Conservation (phyloP, 2,888 invertebrate species). For the Lypha dubia region DNA sequence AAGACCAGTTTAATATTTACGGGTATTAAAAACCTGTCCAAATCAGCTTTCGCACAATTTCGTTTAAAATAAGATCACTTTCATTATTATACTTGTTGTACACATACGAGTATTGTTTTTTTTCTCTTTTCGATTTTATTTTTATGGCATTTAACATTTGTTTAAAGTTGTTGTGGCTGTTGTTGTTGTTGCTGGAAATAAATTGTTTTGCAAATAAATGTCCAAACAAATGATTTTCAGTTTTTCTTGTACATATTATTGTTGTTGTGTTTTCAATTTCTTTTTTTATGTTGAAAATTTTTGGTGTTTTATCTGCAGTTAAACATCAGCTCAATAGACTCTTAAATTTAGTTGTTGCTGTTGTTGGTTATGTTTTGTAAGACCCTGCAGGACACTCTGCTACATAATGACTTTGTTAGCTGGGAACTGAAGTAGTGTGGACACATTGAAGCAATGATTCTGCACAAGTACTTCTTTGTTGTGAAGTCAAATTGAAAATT, state of each 20-base stretch:
- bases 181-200: constrained; percentile 26
- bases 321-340: constrained; percentile 57
- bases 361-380: constrained; percentile 49
- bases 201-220: constrained; percentile 66
- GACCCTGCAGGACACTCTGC: constrained; percentile 64
- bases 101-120: neutral
- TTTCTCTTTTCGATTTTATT: neutral
- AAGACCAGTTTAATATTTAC: constrained; percentile 41
- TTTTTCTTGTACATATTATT: constrained; percentile 72
- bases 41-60: constrained; percentile 55
- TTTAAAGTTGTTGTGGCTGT: constrained; percentile 21
- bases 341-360: constrained; percentile 18
- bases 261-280: constrained; percentile 51
- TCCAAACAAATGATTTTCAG: constrained; percentile 71
- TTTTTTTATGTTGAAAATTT: constrained; percentile 33
- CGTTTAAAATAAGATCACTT: constrained; percentile 34
- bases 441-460: constrained; percentile 54
- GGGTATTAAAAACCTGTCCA: constrained; percentile 33
- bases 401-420: constrained; percentile 63
- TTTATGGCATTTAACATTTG: constrained; percentile 33
- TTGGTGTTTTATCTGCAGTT: constrained; percentile 62
- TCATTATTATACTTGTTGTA: constrained; percentile 17
- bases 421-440: constrained; percentile 54
- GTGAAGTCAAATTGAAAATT: constrained; percentile 20
- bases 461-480: constrained; percentile 47